Evolutionary conservation across 2,113 vertebrate species (phyloP).

Genomic region (Poicephalus meyeri): DNA sequence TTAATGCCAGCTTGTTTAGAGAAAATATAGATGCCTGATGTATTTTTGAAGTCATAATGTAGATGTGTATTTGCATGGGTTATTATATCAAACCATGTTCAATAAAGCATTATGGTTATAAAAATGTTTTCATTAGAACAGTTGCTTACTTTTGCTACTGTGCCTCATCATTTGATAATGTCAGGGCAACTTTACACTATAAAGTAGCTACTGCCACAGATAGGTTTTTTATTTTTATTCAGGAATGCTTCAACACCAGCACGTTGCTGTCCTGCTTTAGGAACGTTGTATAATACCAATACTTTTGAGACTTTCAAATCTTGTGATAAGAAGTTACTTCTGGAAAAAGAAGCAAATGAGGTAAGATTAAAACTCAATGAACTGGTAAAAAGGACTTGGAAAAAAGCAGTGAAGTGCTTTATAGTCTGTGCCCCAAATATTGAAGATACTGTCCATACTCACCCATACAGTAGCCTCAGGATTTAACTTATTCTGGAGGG

Average conservation of each 20-base stretch:
- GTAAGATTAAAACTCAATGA: slow-evolving; percentile 63
- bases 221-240: neutral
- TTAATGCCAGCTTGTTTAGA: neutral
- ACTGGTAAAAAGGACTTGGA: neutral
- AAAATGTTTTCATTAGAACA: neutral
- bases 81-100: neutral
- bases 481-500: neutral
- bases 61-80: neutral
- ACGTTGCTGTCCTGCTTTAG: slow-evolving; percentile 86
- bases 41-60: neutral
- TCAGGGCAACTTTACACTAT: neutral
- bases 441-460: neutral
- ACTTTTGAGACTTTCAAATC: slow-evolving; percentile 94
- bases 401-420: neutral
- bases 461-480: neutral
- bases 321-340: slow-evolving; percentile 90
- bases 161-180: neutral
- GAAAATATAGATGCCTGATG: neutral
- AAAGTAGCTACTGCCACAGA: neutral
- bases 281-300: slow-evolving; percentile 92
- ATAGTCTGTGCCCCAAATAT: neutral
- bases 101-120: neutral
- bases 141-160: neutral
- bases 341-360: slow-evolving; percentile 89
- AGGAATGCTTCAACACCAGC: slow-evolving; percentile 87